Conservation (phyloP, 2,797 vertebrate genomes). For the Vipera ursinii region DNA sequence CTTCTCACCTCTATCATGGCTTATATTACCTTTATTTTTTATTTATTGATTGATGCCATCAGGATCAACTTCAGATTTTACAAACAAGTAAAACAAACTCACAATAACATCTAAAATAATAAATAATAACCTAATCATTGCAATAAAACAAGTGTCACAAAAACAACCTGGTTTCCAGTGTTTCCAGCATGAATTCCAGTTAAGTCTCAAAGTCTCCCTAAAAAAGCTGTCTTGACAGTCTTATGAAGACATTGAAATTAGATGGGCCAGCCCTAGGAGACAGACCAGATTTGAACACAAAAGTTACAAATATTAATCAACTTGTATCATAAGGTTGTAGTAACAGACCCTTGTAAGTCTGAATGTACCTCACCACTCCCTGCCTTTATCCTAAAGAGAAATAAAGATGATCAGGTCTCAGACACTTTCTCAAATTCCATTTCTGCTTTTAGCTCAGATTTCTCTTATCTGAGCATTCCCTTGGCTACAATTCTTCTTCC, state of each 20-base stretch:
- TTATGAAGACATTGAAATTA: neutral
- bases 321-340: neutral
- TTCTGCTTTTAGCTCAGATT: neutral
- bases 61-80: neutral
- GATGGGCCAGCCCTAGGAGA: neutral
- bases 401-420: neutral
- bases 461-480: neutral
- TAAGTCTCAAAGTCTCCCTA: neutral
- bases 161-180: neutral
- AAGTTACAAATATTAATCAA: neutral
- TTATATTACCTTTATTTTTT: neutral
- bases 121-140: neutral
- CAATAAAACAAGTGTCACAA: neutral
- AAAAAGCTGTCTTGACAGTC: neutral
- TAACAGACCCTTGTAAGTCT: neutral
- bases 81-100: neutral
- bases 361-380: neutral
- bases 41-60: neutral
- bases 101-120: neutral
- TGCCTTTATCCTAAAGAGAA: neutral
- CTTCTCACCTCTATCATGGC: conserved; percentile 1
- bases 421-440: neutral
- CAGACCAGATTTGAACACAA: neutral
- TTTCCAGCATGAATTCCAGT: neutral
- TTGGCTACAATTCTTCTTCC: neutral